These are phyloP conservation scores for Ancistrus triradiatus DNA, from an alignment of 2,113 vertebrate genomes.

Conservation along the genomic window DNA sequence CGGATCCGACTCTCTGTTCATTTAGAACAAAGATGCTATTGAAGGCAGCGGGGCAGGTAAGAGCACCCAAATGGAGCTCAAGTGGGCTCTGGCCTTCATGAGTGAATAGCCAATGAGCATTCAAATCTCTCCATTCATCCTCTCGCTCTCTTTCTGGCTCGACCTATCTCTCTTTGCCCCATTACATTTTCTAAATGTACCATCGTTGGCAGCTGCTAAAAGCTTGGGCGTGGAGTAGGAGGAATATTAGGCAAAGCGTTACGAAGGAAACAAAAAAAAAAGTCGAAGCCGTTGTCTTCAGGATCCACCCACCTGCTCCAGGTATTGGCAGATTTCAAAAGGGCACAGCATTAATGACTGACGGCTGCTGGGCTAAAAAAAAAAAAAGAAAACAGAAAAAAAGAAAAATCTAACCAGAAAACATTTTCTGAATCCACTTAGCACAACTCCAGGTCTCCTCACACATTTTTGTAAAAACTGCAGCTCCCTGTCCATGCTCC, in stretches of 20 bases:
- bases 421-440: conserved; percentile 29
- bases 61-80: conserved; percentile 53
- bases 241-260: conserved; percentile 31
- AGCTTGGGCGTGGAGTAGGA: conserved; percentile 37
- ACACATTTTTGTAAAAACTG: conserved; percentile 38
- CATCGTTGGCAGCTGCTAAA: conserved; percentile 47
- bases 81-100: conserved; percentile 51
- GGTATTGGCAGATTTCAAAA: conserved; percentile 4
- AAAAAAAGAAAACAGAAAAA: conserved; percentile 12
- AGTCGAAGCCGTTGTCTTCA: conserved; percentile 22
- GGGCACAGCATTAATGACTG: conserved; percentile 17
- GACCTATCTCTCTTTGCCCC: conserved; percentile 4
- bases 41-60: conserved; percentile 39
- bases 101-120: conserved; percentile 47
- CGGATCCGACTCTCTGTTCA: conserved; percentile 21
- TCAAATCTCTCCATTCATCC: conserved; percentile 42
- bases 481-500: conserved; percentile 26
- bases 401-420: conserved; percentile 19
- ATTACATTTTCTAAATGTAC: conserved; percentile 44
- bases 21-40: conserved; percentile 50
- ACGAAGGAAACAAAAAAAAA: conserved; percentile 35
- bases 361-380: conserved; percentile 27
- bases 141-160: conserved; percentile 8
- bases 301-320: conserved; percentile 10
- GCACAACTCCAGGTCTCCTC: conserved; percentile 26